Conservation (phyloP, 2,113 vertebrate species). For the Menidia beryllina region DNA sequence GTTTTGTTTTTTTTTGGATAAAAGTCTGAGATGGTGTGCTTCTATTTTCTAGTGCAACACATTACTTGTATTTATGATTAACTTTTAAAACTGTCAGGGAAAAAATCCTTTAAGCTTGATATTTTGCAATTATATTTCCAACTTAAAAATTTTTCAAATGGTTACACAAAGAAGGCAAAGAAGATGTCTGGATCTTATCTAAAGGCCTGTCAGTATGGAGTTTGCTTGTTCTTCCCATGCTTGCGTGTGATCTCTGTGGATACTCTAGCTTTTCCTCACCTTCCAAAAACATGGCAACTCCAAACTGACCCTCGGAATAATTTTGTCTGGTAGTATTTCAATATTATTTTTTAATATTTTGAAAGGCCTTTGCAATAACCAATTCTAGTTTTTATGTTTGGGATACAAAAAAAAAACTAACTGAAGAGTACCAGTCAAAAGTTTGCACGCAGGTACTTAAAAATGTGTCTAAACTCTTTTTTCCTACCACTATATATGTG, state of each 20-base stretch:
- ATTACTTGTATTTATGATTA: no score
- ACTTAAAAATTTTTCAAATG: background rate
- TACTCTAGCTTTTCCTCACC: no score
- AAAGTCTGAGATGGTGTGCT: background rate
- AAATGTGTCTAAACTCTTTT: background rate
- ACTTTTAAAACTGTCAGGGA: background rate
- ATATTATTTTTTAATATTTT: background rate
- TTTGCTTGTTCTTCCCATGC: no score
- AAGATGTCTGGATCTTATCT: no score
- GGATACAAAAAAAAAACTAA: background rate
- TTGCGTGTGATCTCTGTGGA: no score
- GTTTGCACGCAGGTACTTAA: background rate
- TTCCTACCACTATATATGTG: background rate
- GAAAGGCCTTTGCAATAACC: background rate
- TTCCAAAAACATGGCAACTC: no score
- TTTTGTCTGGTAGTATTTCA: no score
- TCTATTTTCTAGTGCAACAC: no score
- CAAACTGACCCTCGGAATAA: no score
- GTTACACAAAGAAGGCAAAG: no score
- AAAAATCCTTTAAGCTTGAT: background rate
- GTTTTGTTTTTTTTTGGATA: slow-evolving; percentile 7
- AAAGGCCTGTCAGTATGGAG: no score
- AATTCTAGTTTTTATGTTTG: background rate
- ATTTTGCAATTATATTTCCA: background rate
- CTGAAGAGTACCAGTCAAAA: background rate